A percentile compares a stretch with the other conserved stretches of the same genome.
Conservation (phyloP, 1,140 invertebrate species). For the Periplaneta americana region DNA sequence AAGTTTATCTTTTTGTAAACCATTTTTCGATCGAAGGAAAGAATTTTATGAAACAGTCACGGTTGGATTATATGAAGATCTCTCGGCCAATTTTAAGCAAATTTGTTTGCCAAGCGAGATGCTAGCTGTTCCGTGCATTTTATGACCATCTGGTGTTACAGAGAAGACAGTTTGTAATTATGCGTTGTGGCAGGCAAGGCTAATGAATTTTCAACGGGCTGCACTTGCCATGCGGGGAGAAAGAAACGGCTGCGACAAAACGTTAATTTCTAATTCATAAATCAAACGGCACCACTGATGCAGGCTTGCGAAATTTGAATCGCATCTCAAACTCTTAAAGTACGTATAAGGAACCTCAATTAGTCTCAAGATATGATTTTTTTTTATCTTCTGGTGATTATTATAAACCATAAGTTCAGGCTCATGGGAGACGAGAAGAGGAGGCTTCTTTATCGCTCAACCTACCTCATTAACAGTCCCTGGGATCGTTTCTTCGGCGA, state of each 20-base stretch:
- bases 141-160: not conserved
- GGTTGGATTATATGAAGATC: not conserved
- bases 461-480: no score
- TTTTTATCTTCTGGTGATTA: no score
- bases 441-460: no score
- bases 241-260: not conserved
- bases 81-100: not conserved
- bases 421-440: no score
- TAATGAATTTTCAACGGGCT: not conserved
- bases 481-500: no score
- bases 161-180: not conserved
- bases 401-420: no score
- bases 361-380: no score
- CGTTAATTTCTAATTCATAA: not conserved
- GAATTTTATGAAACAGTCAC: not conserved
- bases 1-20: no score
- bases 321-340: no score
- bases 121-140: not conserved
- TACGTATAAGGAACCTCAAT: no score
- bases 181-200: not conserved
- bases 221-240: no score
- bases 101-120: not conserved
- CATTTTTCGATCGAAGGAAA: not conserved
- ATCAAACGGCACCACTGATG: not conserved
- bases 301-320: not conserved